These are phyloP conservation scores for Menura novaehollandiae DNA, from an alignment of 2,113 vertebrate genomes.

Conservation along the genomic window DNA sequence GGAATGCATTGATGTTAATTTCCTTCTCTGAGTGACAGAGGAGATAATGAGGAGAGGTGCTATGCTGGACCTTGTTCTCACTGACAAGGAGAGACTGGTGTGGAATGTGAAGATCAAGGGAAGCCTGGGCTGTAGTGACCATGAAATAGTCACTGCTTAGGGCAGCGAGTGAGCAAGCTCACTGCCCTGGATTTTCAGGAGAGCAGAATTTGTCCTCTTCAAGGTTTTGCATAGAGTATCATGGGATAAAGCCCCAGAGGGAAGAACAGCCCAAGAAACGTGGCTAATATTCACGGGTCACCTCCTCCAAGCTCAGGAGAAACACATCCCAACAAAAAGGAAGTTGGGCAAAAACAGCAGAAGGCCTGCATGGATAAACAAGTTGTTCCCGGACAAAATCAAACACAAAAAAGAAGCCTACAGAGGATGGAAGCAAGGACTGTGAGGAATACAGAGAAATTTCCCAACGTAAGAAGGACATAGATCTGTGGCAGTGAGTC, in stretches of 20 bases:
- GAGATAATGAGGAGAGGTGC: background rate
- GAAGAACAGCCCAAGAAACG: background rate
- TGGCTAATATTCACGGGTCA: background rate
- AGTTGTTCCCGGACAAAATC: background rate
- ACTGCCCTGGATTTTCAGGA: background rate
- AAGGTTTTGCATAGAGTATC: background rate
- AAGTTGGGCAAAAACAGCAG: background rate
- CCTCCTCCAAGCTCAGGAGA: background rate
- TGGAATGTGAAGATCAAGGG: background rate
- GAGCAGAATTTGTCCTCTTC: background rate
- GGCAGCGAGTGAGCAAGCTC: background rate
- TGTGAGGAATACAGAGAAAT: background rate
- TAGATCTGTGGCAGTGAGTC: background rate
- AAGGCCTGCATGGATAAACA: background rate
- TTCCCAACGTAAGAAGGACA: rapidly evolving
- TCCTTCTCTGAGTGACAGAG: background rate
- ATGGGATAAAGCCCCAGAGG: background rate
- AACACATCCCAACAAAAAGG: background rate
- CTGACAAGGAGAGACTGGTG: background rate
- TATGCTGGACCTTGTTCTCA: background rate
- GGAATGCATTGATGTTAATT: background rate
- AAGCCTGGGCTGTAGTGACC: background rate
- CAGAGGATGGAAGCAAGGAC: background rate
- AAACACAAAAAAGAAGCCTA: background rate
- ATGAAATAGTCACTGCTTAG: background rate